Evolutionary conservation across 2,797 vertebrate species (phyloP), one percentile per base, ranked within the genome.

Genomic region (Lutjanus argentimaculatus): DNA sequence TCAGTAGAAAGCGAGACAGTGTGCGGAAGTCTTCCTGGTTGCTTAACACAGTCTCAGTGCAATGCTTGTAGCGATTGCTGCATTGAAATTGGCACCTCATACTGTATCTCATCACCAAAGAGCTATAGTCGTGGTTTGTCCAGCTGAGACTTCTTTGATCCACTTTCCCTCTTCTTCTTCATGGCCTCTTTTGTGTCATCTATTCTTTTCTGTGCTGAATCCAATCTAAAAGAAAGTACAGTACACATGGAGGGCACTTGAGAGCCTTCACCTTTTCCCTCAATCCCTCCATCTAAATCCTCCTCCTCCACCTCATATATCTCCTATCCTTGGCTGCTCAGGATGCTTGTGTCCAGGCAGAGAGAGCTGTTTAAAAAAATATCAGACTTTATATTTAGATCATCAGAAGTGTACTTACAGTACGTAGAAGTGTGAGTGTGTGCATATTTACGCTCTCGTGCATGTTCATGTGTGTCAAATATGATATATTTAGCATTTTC

Each of bases 341-440:
- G 90, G 75, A 11, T 91, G 89, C 86, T 89, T 85, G 76, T 88
- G 88, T 90, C 91, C 85, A 91, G 88, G 90, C 91, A 95, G 94
- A 93, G 91, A 59, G 30, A 22, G 90, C 92, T 92, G 91, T 93
- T 94, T 93, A 58, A 22, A 66, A 85, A 77, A 94, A 93, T 90
- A 93, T 92, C 93, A 83, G 90, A 92, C 89, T 95, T 96, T 95
- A 96, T 95, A 95, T 94, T 89, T 89, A 95, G 93, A 93, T 91
- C 19, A 73, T 56, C 71, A 88, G 93, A 96, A 95, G 95, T 64
- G 21, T 61, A 59, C 59, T 74, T 49, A 61, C 16, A 73, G 52
- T 49, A 61, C 56, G n/a, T 22, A 22, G 7, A 43, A 14, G 45
- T 56, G 19, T 2, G 11, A 55, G 48, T 30, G 74, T 42, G 55